Conservation (phyloP, 2,113 vertebrate species). For the Phaethon lepturus region DNA sequence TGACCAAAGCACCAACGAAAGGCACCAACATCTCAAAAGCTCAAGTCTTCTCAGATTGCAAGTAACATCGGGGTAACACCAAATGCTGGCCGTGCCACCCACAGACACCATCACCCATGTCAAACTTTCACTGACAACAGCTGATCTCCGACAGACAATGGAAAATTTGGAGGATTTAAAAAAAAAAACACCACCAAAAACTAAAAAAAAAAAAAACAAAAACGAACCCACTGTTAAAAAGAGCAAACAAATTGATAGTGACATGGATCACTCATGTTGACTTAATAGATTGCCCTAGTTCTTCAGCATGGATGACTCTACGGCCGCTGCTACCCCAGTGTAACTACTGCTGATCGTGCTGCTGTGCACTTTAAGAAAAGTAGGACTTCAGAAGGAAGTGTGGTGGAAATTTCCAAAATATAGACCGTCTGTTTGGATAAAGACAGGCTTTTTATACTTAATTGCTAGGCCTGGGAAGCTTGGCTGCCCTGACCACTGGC, state of each 20-base stretch:
- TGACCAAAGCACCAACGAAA: neutral
- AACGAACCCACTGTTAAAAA: neutral
- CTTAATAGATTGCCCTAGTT: neutral
- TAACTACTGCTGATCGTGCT: neutral
- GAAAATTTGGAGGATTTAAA: neutral
- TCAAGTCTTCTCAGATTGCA: neutral
- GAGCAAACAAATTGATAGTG: neutral
- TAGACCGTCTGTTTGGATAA: slow-evolving; percentile 61
- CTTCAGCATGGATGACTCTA: slow-evolving; percentile 24
- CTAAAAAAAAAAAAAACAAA: neutral
- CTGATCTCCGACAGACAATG: neutral
- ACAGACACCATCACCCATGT: neutral
- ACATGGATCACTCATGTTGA: neutral
- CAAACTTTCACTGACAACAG: slow-evolving; percentile 33
- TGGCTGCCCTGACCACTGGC: slow-evolving; percentile 51
- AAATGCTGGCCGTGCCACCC: slow-evolving; percentile 14
- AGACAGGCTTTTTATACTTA: slow-evolving; percentile 70
- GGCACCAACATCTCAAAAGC: neutral
- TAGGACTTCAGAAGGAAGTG: slow-evolving; percentile 65
- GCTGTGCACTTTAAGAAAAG: slow-evolving; percentile 45
- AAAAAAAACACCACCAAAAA: neutral
- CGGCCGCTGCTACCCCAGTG: neutral
- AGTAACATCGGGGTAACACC: neutral
- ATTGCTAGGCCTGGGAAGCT: slow-evolving; percentile 59
- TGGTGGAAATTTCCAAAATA: slow-evolving; percentile 79